Evolutionary conservation across 1,140 invertebrate genomes (phyloP).

Genomic region (Sitobion miscanthi): DNA sequence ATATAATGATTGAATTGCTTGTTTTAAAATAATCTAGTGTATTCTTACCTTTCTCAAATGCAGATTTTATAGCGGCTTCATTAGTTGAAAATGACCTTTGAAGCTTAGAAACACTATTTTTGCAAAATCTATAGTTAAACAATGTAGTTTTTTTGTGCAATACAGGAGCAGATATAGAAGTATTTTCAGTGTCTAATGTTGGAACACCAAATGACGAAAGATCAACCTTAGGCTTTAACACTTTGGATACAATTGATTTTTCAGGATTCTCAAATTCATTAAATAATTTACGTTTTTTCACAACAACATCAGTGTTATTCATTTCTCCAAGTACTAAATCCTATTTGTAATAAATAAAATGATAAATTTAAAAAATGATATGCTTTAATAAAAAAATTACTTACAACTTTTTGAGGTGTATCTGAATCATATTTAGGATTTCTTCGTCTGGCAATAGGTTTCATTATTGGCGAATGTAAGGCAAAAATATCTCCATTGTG

Average conservation of each 20-base stretch:
- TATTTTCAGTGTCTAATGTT: slow-evolving; percentile 21
- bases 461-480: slow-evolving; percentile 23
- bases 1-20: background rate
- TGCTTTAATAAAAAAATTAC: background rate
- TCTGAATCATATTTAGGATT: slow-evolving; percentile 9
- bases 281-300: slow-evolving; percentile 16
- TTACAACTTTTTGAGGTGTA: slow-evolving; percentile 13
- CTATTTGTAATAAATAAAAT: background rate
- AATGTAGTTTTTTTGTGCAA: slow-evolving; percentile 57
- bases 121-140: slow-evolving; percentile 60
- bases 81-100: slow-evolving; percentile 68
- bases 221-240: slow-evolving; percentile 20
- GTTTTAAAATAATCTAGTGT: background rate
- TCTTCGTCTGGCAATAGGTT: slow-evolving; percentile 19
- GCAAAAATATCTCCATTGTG: slow-evolving; percentile 49
- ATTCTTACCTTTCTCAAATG: slow-evolving; percentile 66
- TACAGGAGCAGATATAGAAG: slow-evolving; percentile 29
- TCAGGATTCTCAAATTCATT: background rate
- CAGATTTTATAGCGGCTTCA: slow-evolving; percentile 70
- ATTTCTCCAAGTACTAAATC: slow-evolving; percentile 13
- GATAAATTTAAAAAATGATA: background rate
- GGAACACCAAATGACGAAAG: slow-evolving; percentile 42
- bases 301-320: background rate
- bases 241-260: slow-evolving; percentile 8
- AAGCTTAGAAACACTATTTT: slow-evolving; percentile 60